Percentiles rank a stretch among this genome's conserved stretches.
These are phyloP conservation scores for Bryconaethiops microstoma DNA, from an alignment of 2,797 vertebrate species.

Conservation along the genomic window DNA sequence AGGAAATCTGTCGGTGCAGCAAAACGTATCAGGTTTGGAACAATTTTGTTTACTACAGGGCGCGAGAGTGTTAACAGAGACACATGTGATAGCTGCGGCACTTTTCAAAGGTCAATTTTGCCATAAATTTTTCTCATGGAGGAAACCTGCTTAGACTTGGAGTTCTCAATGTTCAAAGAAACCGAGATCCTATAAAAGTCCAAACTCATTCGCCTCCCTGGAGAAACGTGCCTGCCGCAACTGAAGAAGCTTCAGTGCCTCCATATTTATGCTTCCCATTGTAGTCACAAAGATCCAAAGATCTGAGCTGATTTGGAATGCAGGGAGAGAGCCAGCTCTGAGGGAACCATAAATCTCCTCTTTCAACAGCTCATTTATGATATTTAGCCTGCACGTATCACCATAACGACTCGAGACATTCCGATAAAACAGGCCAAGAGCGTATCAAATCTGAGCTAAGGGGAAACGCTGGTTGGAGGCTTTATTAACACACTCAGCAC, in stretches of 20 bases:
- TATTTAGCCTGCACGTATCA: conserved; percentile 52
- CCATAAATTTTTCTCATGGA: too few relatives aligned
- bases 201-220: conserved; percentile 32
- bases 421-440: conserved; percentile 42
- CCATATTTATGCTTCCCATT: conserved; percentile 49
- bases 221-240: conserved; percentile 40
- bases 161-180: conserved; percentile 9
- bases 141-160: too few relatives aligned
- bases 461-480: conserved; percentile 58
- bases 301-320: conserved; percentile 48
- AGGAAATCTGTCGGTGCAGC: too few relatives aligned
- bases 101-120: too few relatives aligned
- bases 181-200: conserved; percentile 45
- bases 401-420: conserved; percentile 47
- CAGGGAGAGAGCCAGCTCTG: conserved; percentile 32
- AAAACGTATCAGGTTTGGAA: too few relatives aligned
- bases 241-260: conserved; percentile 27
- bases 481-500: conserved; percentile 59
- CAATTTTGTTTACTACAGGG: too few relatives aligned
- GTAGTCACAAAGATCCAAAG: conserved; percentile 44
- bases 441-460: conserved; percentile 51
- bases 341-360: conserved; percentile 45
- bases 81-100: too few relatives aligned
- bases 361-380: conserved; percentile 52
- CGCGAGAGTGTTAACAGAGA: too few relatives aligned